Percentiles rank a stretch among this genome's conserved stretches.
Evolutionary conservation across 2,797 vertebrate genomes (phyloP).

Genomic region (Cyprinodon diabolis): DNA sequence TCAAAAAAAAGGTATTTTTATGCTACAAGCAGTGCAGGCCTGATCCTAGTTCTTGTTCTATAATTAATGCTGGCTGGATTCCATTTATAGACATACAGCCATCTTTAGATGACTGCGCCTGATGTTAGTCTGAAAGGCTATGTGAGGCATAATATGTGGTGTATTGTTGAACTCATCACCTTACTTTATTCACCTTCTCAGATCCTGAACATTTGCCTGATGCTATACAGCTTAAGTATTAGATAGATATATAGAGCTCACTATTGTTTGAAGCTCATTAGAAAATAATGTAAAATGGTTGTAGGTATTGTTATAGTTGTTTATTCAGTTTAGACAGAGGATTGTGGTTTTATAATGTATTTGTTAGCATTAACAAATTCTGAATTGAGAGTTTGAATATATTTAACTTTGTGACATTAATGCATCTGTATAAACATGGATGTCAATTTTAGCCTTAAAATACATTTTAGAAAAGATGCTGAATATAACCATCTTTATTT

Average conservation of each 20-base stretch:
- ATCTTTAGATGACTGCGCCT: slow-evolving; percentile 7
- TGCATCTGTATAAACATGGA: neutral
- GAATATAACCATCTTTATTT: neutral
- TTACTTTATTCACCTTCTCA: neutral
- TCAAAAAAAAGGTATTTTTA: neutral
- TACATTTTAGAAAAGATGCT: neutral
- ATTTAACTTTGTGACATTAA: neutral
- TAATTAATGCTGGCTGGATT: slow-evolving; percentile 14
- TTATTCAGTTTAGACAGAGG: neutral
- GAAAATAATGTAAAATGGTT: neutral
- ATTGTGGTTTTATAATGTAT: neutral
- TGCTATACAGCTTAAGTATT: neutral
- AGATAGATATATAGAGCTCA: neutral
- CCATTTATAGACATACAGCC: slow-evolving; percentile 2
- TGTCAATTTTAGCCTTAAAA: neutral
- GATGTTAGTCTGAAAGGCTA: neutral
- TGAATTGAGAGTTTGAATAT: neutral
- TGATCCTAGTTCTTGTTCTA: slow-evolving; percentile 3
- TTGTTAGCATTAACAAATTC: neutral
- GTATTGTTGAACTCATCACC: neutral
- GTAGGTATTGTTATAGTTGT: neutral
- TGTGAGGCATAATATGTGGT: neutral
- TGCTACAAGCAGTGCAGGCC: neutral
- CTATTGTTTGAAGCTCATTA: neutral
- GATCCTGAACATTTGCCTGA: neutral